Evolutionary conservation across 2,888 invertebrate species (phyloP).

Genomic region (Sipha maydis): DNA sequence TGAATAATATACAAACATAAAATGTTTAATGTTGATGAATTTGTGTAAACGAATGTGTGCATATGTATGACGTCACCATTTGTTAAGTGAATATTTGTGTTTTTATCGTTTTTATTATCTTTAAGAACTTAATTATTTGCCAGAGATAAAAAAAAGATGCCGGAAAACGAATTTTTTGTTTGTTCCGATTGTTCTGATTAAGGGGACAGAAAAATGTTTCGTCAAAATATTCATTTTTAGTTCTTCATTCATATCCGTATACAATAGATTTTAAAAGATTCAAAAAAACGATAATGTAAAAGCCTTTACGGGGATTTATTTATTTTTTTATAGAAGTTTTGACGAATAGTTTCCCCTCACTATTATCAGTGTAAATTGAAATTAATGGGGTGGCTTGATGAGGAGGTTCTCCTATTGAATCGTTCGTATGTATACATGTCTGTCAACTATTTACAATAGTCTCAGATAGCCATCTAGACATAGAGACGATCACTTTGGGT

Average conservation of each 20-base stretch:
- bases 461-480: constrained; percentile 57
- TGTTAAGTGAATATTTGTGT: constrained; percentile 17
- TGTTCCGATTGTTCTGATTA: constrained; percentile 14
- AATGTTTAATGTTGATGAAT: too few species aligned
- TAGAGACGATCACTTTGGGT: constrained; percentile 45
- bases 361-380: constrained; percentile 42
- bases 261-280: constrained; percentile 38
- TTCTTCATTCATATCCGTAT: constrained; percentile 9
- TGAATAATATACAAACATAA: not conserved
- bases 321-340: constrained; percentile 11
- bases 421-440: not conserved
- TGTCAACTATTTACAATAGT: constrained; percentile 40
- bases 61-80: constrained; percentile 23
- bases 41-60: not conserved
- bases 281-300: constrained; percentile 26
- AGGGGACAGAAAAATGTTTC: constrained; percentile 3
- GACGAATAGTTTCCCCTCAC: not conserved
- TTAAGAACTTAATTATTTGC: constrained; percentile 39
- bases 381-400: constrained; percentile 43
- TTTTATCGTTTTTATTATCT: constrained; percentile 12
- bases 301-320: not conserved
- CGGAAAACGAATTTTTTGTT: constrained; percentile 15
- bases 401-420: constrained; percentile 29
- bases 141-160: constrained; percentile 25
- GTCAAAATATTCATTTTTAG: constrained; percentile 41